These are phyloP conservation scores for Rynchops niger DNA, from an alignment of 2,113 vertebrate species.

Conservation along the genomic window DNA sequence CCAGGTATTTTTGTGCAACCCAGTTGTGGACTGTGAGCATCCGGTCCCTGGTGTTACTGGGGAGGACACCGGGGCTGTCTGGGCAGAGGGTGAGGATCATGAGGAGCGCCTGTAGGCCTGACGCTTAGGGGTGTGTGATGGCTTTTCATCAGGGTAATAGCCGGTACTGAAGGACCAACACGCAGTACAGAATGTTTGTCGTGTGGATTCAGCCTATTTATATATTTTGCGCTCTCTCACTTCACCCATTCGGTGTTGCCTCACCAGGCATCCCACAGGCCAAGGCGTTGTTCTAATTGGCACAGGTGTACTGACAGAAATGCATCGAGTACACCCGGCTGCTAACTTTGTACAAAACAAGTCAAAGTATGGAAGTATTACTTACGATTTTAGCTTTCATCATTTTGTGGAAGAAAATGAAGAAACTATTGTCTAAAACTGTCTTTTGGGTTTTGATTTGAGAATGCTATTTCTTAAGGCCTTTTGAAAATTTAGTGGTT, in stretches of 20 bases:
- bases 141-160: not conserved
- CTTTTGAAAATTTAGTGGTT: not conserved
- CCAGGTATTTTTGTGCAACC: not conserved
- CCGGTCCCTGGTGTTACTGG: not conserved
- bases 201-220: not conserved
- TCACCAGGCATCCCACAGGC: not conserved
- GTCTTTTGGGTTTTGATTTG: not conserved
- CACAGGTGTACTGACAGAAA: not conserved
- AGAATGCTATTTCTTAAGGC: not conserved
- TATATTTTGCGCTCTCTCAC: not conserved
- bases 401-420: not conserved
- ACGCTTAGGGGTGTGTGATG: accelerated
- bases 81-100: not conserved
- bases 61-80: accelerated
- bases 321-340: too few relatives aligned
- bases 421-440: not conserved
- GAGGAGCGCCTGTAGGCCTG: not conserved
- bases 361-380: not conserved
- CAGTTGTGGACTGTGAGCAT: accelerated
- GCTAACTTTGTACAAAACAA: not conserved
- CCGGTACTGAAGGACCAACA: not conserved
- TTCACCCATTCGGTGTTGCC: accelerated
- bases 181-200: not conserved
- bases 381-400: not conserved
- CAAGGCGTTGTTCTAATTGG: accelerated